These are phyloP conservation scores for Armadillidium nasatum DNA, from an alignment of 1,140 invertebrate species.

Conservation along the genomic window DNA sequence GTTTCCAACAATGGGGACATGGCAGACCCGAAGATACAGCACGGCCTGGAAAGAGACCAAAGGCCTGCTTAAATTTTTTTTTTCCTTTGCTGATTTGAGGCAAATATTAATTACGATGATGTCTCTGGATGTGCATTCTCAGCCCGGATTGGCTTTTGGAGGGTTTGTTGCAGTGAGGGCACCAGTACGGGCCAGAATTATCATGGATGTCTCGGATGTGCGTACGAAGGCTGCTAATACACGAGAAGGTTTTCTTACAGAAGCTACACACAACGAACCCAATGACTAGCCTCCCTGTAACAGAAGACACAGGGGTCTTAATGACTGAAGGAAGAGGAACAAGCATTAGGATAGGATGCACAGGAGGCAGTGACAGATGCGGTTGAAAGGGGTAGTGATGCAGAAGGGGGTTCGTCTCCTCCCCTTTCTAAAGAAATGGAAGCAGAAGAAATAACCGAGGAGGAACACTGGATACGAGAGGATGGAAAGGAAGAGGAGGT, in stretches of 20 bases:
- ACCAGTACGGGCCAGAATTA: conserved; percentile 44
- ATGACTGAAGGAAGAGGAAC: conserved; percentile 36
- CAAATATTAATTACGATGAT: conserved; percentile 40
- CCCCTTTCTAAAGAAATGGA: neutral
- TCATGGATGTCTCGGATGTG: conserved; percentile 44
- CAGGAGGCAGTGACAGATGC: neutral
- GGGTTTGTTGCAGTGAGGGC: conserved; percentile 43
- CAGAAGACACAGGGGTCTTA: conserved; percentile 44
- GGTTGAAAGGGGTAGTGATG: neutral
- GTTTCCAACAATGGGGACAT: conserved; percentile 46
- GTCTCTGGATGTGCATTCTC: conserved; percentile 45
- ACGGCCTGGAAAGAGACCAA: conserved; percentile 45
- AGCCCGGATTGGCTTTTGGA: conserved; percentile 44
- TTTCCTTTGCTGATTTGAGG: conserved; percentile 19
- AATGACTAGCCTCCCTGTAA: conserved; percentile 44
- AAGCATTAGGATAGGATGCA: conserved; percentile 4
- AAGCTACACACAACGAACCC: conserved; percentile 45
- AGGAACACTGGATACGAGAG: neutral
- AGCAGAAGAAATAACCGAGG: neutral
- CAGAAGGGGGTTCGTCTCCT: neutral
- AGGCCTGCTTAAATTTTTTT: conserved; percentile 37
- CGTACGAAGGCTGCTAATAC: conserved; percentile 44
- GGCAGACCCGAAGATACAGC: conserved; percentile 43
- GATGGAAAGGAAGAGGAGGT: conserved; percentile 17
- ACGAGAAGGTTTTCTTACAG: conserved; percentile 45